Percentiles rank a stretch among this genome's conserved stretches.
phyloP scores from a whole-genome alignment of 2,797 vertebrate species.

The Selene dorsalis region DNA sequence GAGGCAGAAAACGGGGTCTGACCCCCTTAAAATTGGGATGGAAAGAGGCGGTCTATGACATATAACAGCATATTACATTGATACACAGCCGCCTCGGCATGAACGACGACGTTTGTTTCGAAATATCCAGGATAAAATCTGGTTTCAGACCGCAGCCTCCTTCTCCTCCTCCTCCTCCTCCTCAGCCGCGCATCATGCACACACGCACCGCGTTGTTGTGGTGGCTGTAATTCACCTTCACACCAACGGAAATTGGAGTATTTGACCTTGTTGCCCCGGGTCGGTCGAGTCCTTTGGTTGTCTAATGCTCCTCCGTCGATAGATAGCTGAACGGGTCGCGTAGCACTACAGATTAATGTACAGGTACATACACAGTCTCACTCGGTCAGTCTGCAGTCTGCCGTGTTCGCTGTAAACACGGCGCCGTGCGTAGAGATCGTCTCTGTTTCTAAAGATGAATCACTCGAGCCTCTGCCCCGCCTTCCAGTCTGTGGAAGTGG shows the following conservation, averaged over 20 bases:
- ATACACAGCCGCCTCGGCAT: slow-evolving; percentile 24
- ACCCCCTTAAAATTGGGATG: slow-evolving; percentile 12
- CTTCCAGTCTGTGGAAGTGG: slow-evolving; percentile 31
- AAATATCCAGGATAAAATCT: slow-evolving; percentile 79
- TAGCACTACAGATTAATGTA: slow-evolving; percentile 52
- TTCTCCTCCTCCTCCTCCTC: slow-evolving; percentile 60
- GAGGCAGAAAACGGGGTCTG: slow-evolving; percentile 41
- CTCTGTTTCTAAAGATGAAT: slow-evolving; percentile 49
- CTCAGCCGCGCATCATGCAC: slow-evolving; percentile 74
- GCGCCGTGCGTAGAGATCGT: slow-evolving; percentile 77
- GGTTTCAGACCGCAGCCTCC: slow-evolving; percentile 77
- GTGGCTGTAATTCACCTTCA: slow-evolving; percentile 62
- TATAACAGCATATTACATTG: slow-evolving; percentile 48
- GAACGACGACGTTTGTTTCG: slow-evolving; percentile 66
- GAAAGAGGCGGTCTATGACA: not conserved
- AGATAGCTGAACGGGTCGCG: slow-evolving; percentile 4
- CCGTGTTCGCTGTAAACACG: slow-evolving; percentile 85
- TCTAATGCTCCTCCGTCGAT: slow-evolving; percentile 34
- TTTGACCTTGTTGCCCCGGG: slow-evolving; percentile 17
- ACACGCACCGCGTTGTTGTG: slow-evolving; percentile 76
- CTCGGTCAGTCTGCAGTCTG: slow-evolving; percentile 72
- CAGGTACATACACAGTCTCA: slow-evolving; percentile 66
- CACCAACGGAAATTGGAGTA: not conserved
- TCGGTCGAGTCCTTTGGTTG: not conserved
- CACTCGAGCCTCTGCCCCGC: slow-evolving; percentile 51